Evolutionary conservation across 2,888 invertebrate species (phyloP), one percentile per base, ranked within the genome.

Genomic region (Tortrix viridana): DNA sequence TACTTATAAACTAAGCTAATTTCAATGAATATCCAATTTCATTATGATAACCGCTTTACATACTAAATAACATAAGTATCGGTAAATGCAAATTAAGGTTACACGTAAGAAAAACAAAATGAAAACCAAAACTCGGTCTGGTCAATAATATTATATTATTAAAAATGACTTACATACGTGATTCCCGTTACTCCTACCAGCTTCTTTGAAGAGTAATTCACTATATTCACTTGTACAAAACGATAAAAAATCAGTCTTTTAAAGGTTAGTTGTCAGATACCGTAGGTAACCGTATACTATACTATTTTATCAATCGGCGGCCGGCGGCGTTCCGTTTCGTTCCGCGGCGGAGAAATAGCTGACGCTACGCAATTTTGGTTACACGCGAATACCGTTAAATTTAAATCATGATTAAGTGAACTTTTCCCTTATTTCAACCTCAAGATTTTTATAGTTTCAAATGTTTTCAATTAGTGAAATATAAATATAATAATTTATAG

Each of bases 181-280:
- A 38, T 23, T 52, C 52, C 22, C n/a, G 47, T 53, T n/a, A 22
- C 47, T 26, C 38, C 26, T 53, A 41, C 44, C 41, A 32, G 22
- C 52, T 57, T 59, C 46, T 66, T 54, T 60, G 67, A 64, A 65
- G 67, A 71, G 69, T 67, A 73, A 72, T 63, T 66, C 67, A 69
- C 66, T 69, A 66, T 65, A 67, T 63, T 75, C 69, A 71, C 73
- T 74, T 69, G 70, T 78, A 72, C 62, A 75, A 81, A 74, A 77
- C 74, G 77, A 75, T 80, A 80, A 74, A 85, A 76, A 85, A 78
- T 86, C 86, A 87, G 87, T 86, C 87, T 87, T 85, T 74, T 75
- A 71, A 65, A 85, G 85, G 84, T 85, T 86, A 84, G 73, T 78
- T 82, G 81, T 80, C 80, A 82, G 73, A 73, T 67, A 72, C 72